Evolutionary conservation across 1,140 invertebrate species (phyloP), one percentile per base, ranked within the genome.

Genomic region (Caerostris darwini): DNA sequence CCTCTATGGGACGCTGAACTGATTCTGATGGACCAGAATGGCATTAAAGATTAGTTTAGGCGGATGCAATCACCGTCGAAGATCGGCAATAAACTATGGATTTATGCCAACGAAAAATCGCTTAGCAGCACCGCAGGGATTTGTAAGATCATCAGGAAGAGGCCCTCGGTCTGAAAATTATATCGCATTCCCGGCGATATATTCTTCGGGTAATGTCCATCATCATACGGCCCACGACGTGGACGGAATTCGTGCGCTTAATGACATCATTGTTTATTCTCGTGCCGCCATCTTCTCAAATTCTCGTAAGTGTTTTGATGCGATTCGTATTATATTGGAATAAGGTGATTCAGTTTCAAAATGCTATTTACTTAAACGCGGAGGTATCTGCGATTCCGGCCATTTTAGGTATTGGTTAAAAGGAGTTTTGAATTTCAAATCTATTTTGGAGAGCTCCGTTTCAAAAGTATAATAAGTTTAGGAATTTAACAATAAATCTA

Each of bases 71-170:
- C 92, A 89, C 83, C 92, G 82, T 59, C 83, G 54, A 87, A 86
- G 81, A 85, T 92, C 90, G 82, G 61, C 92, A 93, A 93, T 93
- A 93, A 93, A 93, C 61, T 93, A 93, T 93, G 92, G 92, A 93
- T 93, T 93, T 93, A 93, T 93, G 92, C 92, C 92, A 86, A 93
- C 92, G 92, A 93, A 93, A 93, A 85, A 93, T 93, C 92, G 92
- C 83, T 93, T 93, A 93, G 83, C 8, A 71, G 58, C 57, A 7
- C 58, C 19, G 6, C 4, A 14, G 56, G 92, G 34, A 71, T 93
- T 86, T 64, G 19, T 64, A 59, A 86, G 83, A 92, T 92, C 90
- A 92, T 92, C 81, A 85, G 90, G 59, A 58, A 14, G 56, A 59
- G 59, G 92, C 92, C 17, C 34, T 34, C 77, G 19, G 50, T 57